A percentile compares a stretch with the other conserved stretches of the same genome.
phyloP scores from a whole-genome alignment of 2,888 invertebrate species.

The Alentia gelatinosa region DNA sequence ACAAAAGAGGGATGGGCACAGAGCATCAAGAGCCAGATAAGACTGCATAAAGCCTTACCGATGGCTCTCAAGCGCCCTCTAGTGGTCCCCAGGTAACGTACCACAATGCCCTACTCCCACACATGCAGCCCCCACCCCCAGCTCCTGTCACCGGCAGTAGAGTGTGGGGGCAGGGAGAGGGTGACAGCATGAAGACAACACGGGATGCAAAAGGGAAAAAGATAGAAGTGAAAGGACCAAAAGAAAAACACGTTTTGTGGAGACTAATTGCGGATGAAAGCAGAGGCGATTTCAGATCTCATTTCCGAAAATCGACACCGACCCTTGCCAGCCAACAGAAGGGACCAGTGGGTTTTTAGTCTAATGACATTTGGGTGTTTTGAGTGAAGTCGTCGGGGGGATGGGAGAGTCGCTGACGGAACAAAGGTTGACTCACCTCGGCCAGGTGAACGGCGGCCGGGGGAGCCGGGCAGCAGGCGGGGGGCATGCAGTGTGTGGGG shows the following conservation, averaged over 20 bases:
- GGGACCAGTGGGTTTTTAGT: neutral
- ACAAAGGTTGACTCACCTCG: neutral
- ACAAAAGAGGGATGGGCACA: neutral
- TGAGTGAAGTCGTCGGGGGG: neutral
- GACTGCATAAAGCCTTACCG: neutral
- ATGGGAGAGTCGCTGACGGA: neutral
- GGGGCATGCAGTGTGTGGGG: neutral
- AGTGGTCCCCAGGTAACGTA: neutral
- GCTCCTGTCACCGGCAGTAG: neutral
- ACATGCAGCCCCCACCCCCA: neutral
- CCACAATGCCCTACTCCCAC: too few species aligned
- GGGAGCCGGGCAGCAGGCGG: neutral
- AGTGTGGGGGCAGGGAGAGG: too few species aligned
- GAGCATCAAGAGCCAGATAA: too few species aligned
- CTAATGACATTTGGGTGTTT: neutral
- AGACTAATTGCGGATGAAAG: conserved; percentile 30
- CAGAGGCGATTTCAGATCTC: conserved; percentile 5
- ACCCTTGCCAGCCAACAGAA: neutral
- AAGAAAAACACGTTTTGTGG: neutral
- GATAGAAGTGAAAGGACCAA: neutral
- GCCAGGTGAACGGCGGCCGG: neutral
- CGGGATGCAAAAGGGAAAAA: too few species aligned
- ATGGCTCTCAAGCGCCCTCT: neutral
- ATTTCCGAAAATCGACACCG: conserved; percentile 30
- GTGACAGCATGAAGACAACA: too few species aligned